A percentile compares a stretch with the other conserved stretches of the same genome.
These are phyloP conservation scores for Arctopsyche grandis DNA, from an alignment of 1,140 invertebrate species.

Conservation along the genomic window DNA sequence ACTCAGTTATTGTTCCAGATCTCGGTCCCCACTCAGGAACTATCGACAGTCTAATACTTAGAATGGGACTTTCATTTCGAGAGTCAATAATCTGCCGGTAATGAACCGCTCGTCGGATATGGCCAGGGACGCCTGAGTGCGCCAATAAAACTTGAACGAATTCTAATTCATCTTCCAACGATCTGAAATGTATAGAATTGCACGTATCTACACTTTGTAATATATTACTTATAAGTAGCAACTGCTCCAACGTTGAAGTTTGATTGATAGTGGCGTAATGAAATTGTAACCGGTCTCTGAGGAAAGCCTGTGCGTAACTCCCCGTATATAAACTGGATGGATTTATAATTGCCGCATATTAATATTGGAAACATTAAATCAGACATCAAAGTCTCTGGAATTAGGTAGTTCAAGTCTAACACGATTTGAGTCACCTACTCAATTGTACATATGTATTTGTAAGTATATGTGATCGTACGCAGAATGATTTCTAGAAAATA, in stretches of 20 bases:
- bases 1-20: constrained; percentile 19
- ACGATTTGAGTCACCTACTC: not conserved
- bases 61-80: constrained; percentile 26
- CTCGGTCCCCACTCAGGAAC: constrained; percentile 17
- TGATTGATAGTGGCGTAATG: constrained; percentile 9
- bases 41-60: constrained; percentile 1
- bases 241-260: not conserved
- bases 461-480: too few species aligned
- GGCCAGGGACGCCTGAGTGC: not conserved
- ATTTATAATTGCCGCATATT: constrained; percentile 21
- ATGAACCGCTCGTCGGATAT: constrained; percentile 26
- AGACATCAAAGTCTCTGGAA: not conserved
- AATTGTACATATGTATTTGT: too few species aligned
- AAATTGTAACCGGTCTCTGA: not conserved
- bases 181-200: not conserved
- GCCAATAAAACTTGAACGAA: constrained; percentile 11
- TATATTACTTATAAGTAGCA: not conserved
- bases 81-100: constrained; percentile 24
- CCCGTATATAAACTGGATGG: not conserved
- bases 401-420: not conserved
- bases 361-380: not conserved
- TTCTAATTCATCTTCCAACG: constrained; percentile 1
- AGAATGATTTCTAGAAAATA: too few species aligned
- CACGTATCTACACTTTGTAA: too few species aligned
- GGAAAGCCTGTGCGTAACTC: not conserved